These are phyloP conservation scores for Trematocara variabile DNA, from an alignment of 2,113 vertebrate genomes.

Conservation along the genomic window DNA sequence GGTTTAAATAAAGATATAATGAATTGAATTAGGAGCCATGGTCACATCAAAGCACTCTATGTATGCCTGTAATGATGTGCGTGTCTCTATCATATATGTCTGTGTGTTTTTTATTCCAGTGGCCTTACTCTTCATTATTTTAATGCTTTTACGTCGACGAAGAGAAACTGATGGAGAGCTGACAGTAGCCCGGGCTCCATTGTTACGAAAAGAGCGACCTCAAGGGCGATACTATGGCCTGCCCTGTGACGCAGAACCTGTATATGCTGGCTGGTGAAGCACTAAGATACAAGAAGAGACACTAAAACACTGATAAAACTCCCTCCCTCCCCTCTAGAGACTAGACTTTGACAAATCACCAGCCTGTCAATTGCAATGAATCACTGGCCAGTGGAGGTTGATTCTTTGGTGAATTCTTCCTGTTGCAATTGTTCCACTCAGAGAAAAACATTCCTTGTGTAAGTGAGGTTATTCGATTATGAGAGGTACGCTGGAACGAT, in stretches of 20 bases:
- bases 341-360: neutral
- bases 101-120: constrained; percentile 57
- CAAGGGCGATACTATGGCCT: constrained; percentile 69
- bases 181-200: constrained; percentile 60
- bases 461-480: constrained; percentile 34
- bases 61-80: neutral
- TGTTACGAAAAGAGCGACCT: constrained; percentile 69
- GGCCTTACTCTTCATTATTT: constrained; percentile 67
- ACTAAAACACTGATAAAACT: neutral
- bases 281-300: neutral
- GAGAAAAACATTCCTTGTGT: constrained; percentile 5
- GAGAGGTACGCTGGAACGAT: neutral
- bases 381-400: neutral
- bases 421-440: constrained; percentile 1
- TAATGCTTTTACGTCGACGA: constrained; percentile 68
- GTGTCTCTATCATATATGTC: neutral
- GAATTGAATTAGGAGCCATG: neutral
- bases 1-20: neutral
- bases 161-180: constrained; percentile 62
- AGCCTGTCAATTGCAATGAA: constrained; percentile 8
- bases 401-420: constrained; percentile 3
- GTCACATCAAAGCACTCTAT: neutral
- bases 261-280: constrained; percentile 86
- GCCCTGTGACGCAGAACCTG: constrained; percentile 76
- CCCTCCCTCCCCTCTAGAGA: neutral